These are phyloP conservation scores for Ferrisia virgata DNA, from an alignment of 2,888 invertebrate species.

Conservation along the genomic window DNA sequence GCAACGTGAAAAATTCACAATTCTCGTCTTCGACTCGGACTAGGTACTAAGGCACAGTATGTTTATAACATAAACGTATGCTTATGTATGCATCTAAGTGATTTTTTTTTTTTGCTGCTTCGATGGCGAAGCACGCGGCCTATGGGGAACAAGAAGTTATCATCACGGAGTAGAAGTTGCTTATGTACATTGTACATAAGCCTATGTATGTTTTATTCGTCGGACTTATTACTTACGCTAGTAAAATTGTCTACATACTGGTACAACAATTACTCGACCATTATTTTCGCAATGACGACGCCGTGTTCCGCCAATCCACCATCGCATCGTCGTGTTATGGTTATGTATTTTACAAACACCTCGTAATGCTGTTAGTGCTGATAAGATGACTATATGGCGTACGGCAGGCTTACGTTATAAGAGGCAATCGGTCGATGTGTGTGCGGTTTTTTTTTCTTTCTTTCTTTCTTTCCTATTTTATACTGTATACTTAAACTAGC, in stretches of 20 bases:
- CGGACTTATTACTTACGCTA: not conserved
- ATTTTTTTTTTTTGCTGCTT: no score
- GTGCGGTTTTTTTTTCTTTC: not conserved
- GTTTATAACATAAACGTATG: no score
- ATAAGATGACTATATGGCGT: not conserved
- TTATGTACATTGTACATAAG: not conserved
- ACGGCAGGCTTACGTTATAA: not conserved
- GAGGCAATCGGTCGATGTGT: not conserved
- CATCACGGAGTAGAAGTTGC: no score
- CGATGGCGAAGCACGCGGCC: no score
- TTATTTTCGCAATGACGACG: slow-evolving; percentile 19
- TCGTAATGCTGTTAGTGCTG: not conserved
- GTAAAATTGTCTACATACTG: not conserved
- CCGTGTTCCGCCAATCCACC: no score
- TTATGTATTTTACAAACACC: slow-evolving; percentile 32
- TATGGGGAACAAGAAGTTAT: no score
- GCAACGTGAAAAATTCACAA: no score
- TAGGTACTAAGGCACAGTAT: no score
- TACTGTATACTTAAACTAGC: not conserved
- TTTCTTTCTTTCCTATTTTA: no score
- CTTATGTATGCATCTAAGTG: no score
- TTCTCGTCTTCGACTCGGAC: no score
- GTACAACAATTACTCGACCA: not conserved
- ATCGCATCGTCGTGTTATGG: slow-evolving; percentile 23
- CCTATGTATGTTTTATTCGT: not conserved